Conservation (phyloP, 1,140 invertebrate species). For the Drusus annulatus region DNA sequence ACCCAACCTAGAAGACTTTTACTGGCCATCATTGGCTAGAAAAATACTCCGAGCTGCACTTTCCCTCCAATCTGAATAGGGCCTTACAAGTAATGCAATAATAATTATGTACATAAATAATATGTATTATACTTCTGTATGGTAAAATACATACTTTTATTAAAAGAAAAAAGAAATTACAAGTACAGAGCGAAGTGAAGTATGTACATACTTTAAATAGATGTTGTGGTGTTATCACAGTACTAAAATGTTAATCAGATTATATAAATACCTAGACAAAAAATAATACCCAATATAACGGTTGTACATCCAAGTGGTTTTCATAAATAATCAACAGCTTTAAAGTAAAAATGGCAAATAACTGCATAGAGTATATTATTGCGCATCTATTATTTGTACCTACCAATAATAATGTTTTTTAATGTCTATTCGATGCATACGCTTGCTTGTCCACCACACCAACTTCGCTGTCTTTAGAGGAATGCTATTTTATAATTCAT, state of each 20-base stretch:
- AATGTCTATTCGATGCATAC: slow-evolving; percentile 31
- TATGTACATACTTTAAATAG: not conserved
- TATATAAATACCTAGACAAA: slow-evolving; percentile 1
- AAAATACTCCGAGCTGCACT: no score
- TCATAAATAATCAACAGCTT: slow-evolving; percentile 19
- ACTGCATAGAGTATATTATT: not conserved
- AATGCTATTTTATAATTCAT: slow-evolving; percentile 18
- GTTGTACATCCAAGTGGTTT: slow-evolving; percentile 11
- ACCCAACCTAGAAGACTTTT: no score
- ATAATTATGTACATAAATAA: no score
- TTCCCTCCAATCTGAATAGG: no score
- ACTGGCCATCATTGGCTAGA: no score
- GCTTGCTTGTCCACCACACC: not conserved
- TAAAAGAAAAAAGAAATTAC: slow-evolving; percentile 12
- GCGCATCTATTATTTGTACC: not conserved
- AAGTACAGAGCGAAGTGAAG: not conserved
- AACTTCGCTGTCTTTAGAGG: slow-evolving; percentile 31
- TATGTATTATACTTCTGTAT: no score
- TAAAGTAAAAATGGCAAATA: slow-evolving; percentile 13
- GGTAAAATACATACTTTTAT: not conserved
- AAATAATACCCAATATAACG: slow-evolving; percentile 9
- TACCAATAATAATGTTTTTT: slow-evolving; percentile 30
- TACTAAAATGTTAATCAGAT: not conserved
- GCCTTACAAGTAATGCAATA: no score
- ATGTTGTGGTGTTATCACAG: not conserved